Percentiles rank a stretch among this genome's conserved stretches.
phyloP scores from a whole-genome alignment of 2,113 vertebrate species.

The Phaethornis superciliosus region DNA sequence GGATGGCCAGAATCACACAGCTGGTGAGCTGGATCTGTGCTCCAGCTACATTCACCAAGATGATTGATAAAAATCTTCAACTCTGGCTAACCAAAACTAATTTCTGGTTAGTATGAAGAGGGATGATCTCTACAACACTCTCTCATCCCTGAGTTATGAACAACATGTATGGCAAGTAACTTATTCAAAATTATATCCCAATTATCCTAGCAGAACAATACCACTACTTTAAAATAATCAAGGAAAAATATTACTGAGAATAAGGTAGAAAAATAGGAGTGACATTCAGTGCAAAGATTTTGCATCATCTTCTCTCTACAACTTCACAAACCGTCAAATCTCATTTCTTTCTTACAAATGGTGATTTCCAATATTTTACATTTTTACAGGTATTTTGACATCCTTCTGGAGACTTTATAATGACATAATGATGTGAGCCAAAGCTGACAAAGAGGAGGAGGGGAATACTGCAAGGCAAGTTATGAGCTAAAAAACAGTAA shows the following conservation, averaged over 20 bases:
- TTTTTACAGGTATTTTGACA: slow-evolving; percentile 17
- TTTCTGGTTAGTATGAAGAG: not conserved
- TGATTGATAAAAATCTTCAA: not conserved
- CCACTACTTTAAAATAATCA: not conserved
- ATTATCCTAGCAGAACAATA: not conserved
- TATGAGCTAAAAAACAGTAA: not conserved
- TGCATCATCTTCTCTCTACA: not conserved
- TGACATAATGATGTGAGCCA: not conserved
- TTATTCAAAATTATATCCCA: not conserved
- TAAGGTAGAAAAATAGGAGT: not conserved
- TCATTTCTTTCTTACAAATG: not conserved
- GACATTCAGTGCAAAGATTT: not conserved
- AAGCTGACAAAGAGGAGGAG: not conserved
- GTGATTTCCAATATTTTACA: not conserved
- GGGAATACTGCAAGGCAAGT: not conserved
- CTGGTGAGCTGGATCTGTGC: not conserved
- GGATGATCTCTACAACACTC: not conserved
- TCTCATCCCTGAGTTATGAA: not conserved
- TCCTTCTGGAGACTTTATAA: not conserved
- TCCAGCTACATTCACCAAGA: not conserved
- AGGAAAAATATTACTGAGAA: not conserved
- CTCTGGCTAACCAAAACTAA: not conserved
- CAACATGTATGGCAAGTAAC: not conserved
- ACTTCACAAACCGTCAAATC: not conserved
- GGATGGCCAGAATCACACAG: not conserved